Base-by-base conservation (phyloP, 2,888 invertebrate species). In the Dolichopus griseipennis region DNA sequence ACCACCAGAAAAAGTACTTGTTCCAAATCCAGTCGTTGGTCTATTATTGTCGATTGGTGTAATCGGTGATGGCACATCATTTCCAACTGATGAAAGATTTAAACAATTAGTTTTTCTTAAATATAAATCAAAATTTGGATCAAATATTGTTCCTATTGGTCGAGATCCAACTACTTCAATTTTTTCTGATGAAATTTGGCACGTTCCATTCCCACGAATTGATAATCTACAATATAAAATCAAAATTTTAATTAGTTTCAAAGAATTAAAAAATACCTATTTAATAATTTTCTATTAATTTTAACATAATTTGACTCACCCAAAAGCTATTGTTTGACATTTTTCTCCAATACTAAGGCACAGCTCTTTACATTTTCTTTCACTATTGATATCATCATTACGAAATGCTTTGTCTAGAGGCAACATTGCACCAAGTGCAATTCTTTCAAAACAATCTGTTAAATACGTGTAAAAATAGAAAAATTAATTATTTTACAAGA, bases 111-210 rank as follows among this genome's bases (percentile, higher is more conserved):
- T 84, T 75, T 85, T 85, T 68, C 80, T 77, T 63, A 84, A 79
- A 74, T 86, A 88, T 66, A 87, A 79, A 78, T 88, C 88, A 76
- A 84, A 88, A 75, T 88, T 87, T n/a, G 85, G 82, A 77, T 88
- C 85, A 70, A 79, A 76, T 68, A 83, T 77, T 15, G 87, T 82
- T 64, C 85, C 85, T 65, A 82, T 79, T 12, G 85, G 83, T 69
- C 83, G 83, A 12, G 84, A 79, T 71, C 83, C 82, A 0, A 79
- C 77, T 73, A 82, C 80, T 73, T 81, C 82, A 67, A 84, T 80
- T 72, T 82, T 77, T 69, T 81, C 79, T 63, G 79, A 76, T 69
- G 85, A 84, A 69, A 88, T 75, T 69, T 85, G 84, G 75, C 88
- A 88, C 12, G 85, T 85, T 67, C 84, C 85, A 75, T 88, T 88